Conservation (phyloP, 1,140 invertebrate genomes). For the Brachionus manjavacas region DNA sequence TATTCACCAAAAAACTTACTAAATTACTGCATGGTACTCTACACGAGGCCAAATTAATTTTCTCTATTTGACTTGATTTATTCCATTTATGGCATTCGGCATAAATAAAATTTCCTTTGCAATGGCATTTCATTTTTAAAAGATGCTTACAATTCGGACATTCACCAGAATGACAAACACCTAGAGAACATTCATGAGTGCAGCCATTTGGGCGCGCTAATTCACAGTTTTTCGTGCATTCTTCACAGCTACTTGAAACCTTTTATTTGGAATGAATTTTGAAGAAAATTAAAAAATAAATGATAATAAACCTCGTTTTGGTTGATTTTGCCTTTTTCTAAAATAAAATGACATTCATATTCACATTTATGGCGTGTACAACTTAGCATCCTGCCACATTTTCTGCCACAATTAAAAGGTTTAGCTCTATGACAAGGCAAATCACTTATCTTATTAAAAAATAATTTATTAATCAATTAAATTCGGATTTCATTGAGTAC, state of each 20-base stretch:
- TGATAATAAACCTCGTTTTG: constrained; percentile 35
- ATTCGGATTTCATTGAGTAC: constrained; percentile 45
- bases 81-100: constrained; percentile 68
- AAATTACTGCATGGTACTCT: constrained; percentile 73
- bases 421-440: constrained; percentile 71
- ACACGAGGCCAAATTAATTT: constrained; percentile 65
- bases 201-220: constrained; percentile 70
- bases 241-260: constrained; percentile 64
- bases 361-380: constrained; percentile 77
- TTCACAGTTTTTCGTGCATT: constrained; percentile 68
- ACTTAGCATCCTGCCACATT: constrained; percentile 65
- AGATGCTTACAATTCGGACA: constrained; percentile 66
- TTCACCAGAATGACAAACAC: constrained; percentile 66
- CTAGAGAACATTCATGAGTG: constrained; percentile 67
- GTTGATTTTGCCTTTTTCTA: constrained; percentile 47
- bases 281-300: constrained; percentile 24
- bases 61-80: constrained; percentile 57
- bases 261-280: constrained; percentile 45
- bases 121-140: constrained; percentile 72
- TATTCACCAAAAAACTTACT: background rate
- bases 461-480: background rate
- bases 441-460: constrained; percentile 58
- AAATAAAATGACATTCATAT: constrained; percentile 68
- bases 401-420: constrained; percentile 68
- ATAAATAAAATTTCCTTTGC: constrained; percentile 69